A percentile compares a stretch with the other conserved stretches of the same genome.
Evolutionary conservation across 2,113 vertebrate species (phyloP).

Genomic region (Anseranas semipalmata): DNA sequence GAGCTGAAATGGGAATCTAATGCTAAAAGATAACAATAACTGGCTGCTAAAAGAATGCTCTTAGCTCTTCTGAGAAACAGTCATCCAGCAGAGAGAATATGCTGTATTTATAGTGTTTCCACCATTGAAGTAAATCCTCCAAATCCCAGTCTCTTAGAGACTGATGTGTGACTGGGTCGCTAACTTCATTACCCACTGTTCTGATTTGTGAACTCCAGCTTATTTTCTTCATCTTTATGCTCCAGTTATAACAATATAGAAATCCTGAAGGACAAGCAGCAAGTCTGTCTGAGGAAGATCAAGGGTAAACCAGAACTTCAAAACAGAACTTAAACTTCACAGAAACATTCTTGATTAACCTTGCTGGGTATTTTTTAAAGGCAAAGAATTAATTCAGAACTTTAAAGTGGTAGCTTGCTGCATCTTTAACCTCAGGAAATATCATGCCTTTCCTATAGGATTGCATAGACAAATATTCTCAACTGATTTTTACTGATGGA

Average conservation of each 20-base stretch:
- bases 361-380: background rate
- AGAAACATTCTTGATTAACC: background rate
- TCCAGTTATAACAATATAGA: background rate
- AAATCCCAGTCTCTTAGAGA: background rate
- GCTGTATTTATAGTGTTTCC: background rate
- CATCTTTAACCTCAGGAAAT: background rate
- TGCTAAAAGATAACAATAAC: background rate
- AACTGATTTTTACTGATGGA: background rate
- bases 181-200: background rate
- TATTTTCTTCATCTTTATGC: background rate
- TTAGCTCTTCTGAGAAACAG: background rate
- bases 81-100: background rate
- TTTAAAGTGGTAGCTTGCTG: background rate
- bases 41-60: background rate
- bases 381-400: background rate
- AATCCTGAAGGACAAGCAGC: background rate
- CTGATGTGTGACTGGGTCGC: background rate
- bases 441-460: background rate
- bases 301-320: background rate
- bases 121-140: background rate
- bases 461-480: background rate
- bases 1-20: background rate
- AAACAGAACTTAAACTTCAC: background rate
- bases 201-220: background rate
- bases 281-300: background rate